Evolutionary conservation across 2,797 vertebrate species (phyloP).

Genomic region (Falco rusticolus): DNA sequence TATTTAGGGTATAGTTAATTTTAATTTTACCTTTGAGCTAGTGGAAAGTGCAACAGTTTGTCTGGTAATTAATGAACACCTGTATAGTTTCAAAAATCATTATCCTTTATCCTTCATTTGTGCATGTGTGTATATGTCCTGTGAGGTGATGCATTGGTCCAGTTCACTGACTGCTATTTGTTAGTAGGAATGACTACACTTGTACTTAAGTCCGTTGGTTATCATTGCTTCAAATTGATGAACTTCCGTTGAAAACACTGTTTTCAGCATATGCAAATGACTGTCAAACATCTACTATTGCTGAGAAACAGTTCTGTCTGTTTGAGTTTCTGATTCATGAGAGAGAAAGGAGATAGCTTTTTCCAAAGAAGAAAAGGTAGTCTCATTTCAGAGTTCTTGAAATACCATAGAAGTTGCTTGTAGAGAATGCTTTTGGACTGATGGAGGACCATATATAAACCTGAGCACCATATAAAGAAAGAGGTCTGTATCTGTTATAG

Average conservation of each 20-base stretch:
- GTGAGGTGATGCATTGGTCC: not conserved
- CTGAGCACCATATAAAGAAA: too few relatives aligned
- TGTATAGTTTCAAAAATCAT: not conserved
- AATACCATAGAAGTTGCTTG: not conserved
- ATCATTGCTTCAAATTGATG: not conserved
- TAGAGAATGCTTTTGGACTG: not conserved
- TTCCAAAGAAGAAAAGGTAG: not conserved
- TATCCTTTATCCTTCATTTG: not conserved
- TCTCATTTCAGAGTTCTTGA: not conserved
- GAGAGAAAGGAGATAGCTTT: not conserved
- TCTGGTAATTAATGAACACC: not conserved
- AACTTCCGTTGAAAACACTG: not conserved
- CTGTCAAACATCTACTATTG: not conserved
- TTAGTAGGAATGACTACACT: not conserved
- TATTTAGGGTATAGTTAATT: not conserved
- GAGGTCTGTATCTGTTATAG: not conserved
- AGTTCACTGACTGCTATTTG: not conserved
- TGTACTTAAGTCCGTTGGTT: not conserved
- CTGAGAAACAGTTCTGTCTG: not conserved
- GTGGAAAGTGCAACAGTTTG: not conserved
- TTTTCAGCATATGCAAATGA: not conserved
- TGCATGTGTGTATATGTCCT: not conserved
- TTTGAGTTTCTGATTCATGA: not conserved
- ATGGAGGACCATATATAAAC: too few relatives aligned
- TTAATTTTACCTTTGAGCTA: not conserved